A percentile compares a stretch with the other conserved stretches of the same genome.
phyloP scores from a whole-genome alignment of 2,113 vertebrate species.

The Gallinago jamesoni region DNA sequence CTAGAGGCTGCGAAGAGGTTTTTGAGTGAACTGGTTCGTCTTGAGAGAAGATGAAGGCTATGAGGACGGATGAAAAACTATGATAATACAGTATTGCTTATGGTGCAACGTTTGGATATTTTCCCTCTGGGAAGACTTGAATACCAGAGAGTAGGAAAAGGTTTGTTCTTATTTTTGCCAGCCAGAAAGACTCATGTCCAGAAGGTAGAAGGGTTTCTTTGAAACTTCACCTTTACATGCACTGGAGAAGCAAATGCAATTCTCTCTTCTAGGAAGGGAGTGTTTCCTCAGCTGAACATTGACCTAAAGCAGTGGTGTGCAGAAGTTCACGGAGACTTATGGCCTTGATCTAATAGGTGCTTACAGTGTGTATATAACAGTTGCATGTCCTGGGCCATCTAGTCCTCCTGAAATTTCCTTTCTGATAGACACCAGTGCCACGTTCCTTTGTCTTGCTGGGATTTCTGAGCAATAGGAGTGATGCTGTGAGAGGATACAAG shows the following conservation, averaged over 20 bases:
- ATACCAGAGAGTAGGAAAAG: not conserved
- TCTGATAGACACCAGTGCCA: not conserved
- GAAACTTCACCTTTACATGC: not conserved
- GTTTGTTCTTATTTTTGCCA: not conserved
- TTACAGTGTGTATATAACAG: too few relatives aligned
- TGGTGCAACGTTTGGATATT: rapidly evolving
- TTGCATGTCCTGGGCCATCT: not conserved
- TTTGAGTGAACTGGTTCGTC: rapidly evolving
- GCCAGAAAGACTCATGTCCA: not conserved
- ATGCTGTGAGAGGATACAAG: not conserved
- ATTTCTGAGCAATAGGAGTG: not conserved
- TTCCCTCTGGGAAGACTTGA: not conserved
- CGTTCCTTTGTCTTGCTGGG: not conserved
- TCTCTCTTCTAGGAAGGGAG: not conserved
- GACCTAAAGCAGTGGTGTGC: not conserved
- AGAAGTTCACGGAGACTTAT: not conserved
- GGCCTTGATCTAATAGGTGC: not conserved
- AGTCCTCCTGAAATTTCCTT: not conserved
- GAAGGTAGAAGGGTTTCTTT: not conserved
- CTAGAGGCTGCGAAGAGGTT: not conserved
- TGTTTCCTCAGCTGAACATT: not conserved
- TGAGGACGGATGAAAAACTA: not conserved
- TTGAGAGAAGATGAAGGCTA: not conserved
- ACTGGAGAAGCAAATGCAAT: not conserved
- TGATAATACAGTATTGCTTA: too few relatives aligned